These are phyloP conservation scores for Coelopa pilipes DNA, from an alignment of 2,888 invertebrate genomes.

Conservation along the genomic window DNA sequence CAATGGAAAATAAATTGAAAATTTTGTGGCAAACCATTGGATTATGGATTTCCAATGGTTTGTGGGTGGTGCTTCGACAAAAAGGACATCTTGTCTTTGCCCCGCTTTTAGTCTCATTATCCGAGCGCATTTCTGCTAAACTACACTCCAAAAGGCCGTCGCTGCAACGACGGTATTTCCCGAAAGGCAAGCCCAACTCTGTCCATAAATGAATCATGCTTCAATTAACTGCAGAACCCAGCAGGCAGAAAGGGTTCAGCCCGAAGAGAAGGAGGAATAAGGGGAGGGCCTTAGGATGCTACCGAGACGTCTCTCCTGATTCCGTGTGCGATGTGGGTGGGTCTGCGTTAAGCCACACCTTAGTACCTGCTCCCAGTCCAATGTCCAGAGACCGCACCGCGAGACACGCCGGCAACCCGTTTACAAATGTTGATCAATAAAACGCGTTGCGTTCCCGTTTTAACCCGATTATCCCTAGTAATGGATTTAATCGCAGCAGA, in stretches of 20 bases:
- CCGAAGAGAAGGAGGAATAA: background rate
- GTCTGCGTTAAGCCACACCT: conserved; percentile 52
- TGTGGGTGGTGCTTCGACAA: conserved; percentile 45
- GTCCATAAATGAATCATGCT: conserved; percentile 61
- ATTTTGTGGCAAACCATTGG: conserved; percentile 52
- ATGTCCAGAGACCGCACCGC: background rate
- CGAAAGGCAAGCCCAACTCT: conserved; percentile 41
- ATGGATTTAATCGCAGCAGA: conserved; percentile 57
- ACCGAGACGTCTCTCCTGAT: background rate
- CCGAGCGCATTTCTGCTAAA: conserved; percentile 36
- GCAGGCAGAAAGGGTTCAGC: conserved; percentile 32
- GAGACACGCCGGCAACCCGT: conserved; percentile 50
- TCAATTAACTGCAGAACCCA: conserved; percentile 54
- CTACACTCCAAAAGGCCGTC: conserved; percentile 32
- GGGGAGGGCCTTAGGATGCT: no score
- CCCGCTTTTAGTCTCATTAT: conserved; percentile 40
- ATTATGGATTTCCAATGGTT: conserved; percentile 49
- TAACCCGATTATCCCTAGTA: conserved; percentile 63
- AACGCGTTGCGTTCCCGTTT: conserved; percentile 43
- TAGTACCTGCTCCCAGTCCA: conserved; percentile 36
- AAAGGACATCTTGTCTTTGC: conserved; percentile 15
- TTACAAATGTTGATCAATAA: conserved; percentile 67
- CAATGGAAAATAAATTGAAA: background rate
- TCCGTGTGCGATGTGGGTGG: conserved; percentile 42
- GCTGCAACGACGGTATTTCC: conserved; percentile 43